Base-by-base conservation (phyloP, 1,140 invertebrate genomes). In the Solenopsis invicta region DNA sequence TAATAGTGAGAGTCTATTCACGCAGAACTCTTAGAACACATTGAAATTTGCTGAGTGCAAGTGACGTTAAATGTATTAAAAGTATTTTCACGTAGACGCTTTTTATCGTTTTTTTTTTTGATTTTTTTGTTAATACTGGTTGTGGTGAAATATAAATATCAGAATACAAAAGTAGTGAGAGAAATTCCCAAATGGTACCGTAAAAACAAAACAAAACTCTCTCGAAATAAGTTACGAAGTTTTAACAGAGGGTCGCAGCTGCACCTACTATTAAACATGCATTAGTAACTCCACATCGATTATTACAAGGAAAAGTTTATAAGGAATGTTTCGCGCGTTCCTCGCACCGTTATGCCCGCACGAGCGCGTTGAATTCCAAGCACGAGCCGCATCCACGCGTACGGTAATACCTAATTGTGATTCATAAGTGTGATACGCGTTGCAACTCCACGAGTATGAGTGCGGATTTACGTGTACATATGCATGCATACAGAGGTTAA, bases 331-430 rank as follows among this genome's bases (percentile, higher is more conserved):
- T 81, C 59, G n/a, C 34, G 56, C 50, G 64, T 82, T 84, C 62
- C 69, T 48, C 64, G 45, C 74, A 81, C 88, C 87, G 88, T 90
- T 90, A 90, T 50, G 13, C 18, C n/a, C 48, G 45, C 56, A 50
- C 37, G 29, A 84, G 21, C 69, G 85, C 50, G 66, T 75, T 61
- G 59, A 89, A 89, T 89, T 89, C 75, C 87, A 64, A 56, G 56
- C 75, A 81, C 82, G 82, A 37, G 61, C n/a, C 18, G 50, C 71
- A 84, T 37, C 59, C 62, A 56, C 54, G 24, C 45, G 71, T 75
- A 84, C 67, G 13, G 78, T 80, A 85, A 76, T 89, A 56, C 71
- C 86, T 87, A 77, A 89, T 89, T 84, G 88, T 89, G 87, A 89
- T 88, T 89, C 88, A 89, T 88, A 88, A 62, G 81, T 75, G 78